These are phyloP conservation scores for Cantharis nigra DNA, from an alignment of 2,888 invertebrate genomes.

Conservation along the genomic window DNA sequence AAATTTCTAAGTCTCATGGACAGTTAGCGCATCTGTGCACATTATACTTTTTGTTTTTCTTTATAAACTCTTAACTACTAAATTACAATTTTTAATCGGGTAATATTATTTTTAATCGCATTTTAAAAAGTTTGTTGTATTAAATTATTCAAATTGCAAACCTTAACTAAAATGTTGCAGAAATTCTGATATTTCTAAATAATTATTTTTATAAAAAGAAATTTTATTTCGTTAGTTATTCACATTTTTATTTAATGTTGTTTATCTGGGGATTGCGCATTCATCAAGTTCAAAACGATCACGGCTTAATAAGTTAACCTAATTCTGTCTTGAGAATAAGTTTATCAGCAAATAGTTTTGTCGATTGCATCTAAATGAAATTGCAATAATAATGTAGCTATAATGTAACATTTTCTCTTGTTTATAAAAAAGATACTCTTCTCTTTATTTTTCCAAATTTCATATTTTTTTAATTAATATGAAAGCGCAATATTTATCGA, in stretches of 20 bases:
- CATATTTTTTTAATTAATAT: not conserved
- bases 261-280: slow-evolving; percentile 18
- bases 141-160: not conserved
- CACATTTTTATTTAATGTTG: not conserved
- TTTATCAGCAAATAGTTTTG: slow-evolving; percentile 14
- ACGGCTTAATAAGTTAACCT: slow-evolving; percentile 18
- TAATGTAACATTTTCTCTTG: not conserved
- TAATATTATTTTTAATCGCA: not conserved
- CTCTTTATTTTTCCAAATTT: not conserved
- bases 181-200: too few species aligned
- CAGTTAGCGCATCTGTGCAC: slow-evolving; percentile 20
- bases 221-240: not conserved
- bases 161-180: not conserved
- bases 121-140: not conserved
- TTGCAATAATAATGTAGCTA: slow-evolving; percentile 7
- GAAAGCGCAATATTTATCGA: not conserved
- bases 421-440: not conserved
- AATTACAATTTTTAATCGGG: not conserved
- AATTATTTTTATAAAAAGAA: too few species aligned
- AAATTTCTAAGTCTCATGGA: slow-evolving; percentile 8
- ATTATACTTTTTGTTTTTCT: slow-evolving; percentile 16
- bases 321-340: slow-evolving; percentile 15
- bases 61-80: slow-evolving; percentile 3
- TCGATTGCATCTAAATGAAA: slow-evolving; percentile 12
- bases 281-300: slow-evolving; percentile 16